These are phyloP conservation scores for Turnix velox DNA, from an alignment of 2,113 vertebrate species.

Conservation along the genomic window DNA sequence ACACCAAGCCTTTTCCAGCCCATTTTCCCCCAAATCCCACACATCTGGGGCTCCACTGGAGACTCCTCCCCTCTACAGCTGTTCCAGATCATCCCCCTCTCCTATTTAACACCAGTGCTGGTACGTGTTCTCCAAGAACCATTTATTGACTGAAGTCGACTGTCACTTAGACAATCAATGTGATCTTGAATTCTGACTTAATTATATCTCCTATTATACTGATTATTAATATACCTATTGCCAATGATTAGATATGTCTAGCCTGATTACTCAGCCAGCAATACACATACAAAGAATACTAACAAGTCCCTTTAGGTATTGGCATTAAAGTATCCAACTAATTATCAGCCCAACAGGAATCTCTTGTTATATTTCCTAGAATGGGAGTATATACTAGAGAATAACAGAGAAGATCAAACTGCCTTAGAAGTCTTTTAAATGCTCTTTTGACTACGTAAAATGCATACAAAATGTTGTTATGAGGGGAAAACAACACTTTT, in stretches of 20 bases:
- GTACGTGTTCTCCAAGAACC: not conserved
- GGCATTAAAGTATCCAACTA: not conserved
- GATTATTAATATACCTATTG: not conserved
- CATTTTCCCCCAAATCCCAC: too few species aligned
- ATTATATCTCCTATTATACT: too few species aligned
- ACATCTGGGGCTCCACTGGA: too few species aligned
- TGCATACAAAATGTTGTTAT: not conserved
- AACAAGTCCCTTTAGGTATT: not conserved
- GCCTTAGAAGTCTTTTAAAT: not conserved
- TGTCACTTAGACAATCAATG: not conserved
- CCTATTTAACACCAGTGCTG: too few species aligned
- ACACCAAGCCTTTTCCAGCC: too few species aligned
- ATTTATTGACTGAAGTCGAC: not conserved
- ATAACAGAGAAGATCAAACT: not conserved
- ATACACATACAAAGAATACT: not conserved
- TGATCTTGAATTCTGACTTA: not conserved
- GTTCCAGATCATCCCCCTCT: too few species aligned
- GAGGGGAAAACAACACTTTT: not conserved
- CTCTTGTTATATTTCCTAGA: not conserved
- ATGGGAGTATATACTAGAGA: not conserved
- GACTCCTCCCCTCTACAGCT: too few species aligned
- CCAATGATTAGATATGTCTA: not conserved
- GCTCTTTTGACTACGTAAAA: not conserved
- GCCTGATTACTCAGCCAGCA: not conserved
- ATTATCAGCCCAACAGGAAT: not conserved